phyloP scores from a whole-genome alignment of 92 coral and sea anemone species.

The Zoanthus sansibaricus region DNA sequence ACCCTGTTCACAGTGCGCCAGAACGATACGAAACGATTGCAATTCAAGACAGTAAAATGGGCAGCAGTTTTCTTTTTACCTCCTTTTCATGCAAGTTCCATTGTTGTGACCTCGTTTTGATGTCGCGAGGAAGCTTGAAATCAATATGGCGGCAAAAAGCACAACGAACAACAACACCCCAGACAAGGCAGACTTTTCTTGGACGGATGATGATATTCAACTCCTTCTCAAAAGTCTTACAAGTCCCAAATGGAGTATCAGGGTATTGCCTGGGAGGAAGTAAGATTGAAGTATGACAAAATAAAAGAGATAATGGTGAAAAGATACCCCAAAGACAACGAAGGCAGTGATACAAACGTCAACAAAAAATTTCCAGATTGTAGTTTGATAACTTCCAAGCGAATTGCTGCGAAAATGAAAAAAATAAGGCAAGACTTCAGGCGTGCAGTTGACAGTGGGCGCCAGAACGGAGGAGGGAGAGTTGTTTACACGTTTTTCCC shows the following conservation, averaged over 20 bases:
- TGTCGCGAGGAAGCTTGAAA: constrained; percentile 21
- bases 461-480: constrained; percentile 60
- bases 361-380: constrained; percentile 54
- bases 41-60: constrained; percentile 38
- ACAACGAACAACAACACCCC: constrained; percentile 24
- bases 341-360: constrained; percentile 19
- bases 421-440: constrained; percentile 30
- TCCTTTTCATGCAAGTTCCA: constrained; percentile 26
- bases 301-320: constrained; percentile 50
- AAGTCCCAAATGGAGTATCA: constrained; percentile 46
- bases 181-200: constrained; percentile 42
- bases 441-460: constrained; percentile 60
- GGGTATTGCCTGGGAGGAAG: constrained; percentile 60
- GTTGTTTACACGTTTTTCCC: constrained; percentile 54
- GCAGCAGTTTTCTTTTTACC: constrained; percentile 33
- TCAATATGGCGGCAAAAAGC: constrained; percentile 17
- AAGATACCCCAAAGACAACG: constrained; percentile 53
- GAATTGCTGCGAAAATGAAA: constrained; percentile 55
- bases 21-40: constrained; percentile 37
- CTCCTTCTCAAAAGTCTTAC: constrained; percentile 44
- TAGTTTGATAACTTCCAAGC: constrained; percentile 42
- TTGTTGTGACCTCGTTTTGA: constrained; percentile 24
- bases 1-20: constrained; percentile 13
- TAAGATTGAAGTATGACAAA: constrained; percentile 51
- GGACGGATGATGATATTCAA: constrained; percentile 64